These are phyloP conservation scores for Pseudococcus longispinus DNA, from an alignment of 2,888 invertebrate genomes.

Conservation along the genomic window DNA sequence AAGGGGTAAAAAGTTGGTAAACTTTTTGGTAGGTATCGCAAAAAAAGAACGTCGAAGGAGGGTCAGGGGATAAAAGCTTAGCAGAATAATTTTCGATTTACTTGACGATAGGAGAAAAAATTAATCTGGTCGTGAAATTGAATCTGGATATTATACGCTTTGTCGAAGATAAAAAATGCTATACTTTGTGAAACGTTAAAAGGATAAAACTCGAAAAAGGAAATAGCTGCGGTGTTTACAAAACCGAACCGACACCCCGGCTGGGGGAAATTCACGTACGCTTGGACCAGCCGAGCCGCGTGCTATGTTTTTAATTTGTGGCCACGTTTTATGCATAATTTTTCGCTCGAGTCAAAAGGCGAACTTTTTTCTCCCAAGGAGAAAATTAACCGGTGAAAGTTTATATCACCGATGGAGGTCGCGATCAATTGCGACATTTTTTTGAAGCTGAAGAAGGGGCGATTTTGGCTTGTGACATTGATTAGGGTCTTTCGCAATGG, in stretches of 20 bases:
- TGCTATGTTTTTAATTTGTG: not conserved
- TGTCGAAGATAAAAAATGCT: not conserved
- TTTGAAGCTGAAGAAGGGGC: not conserved
- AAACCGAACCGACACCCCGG: not conserved
- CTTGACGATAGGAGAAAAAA: not conserved
- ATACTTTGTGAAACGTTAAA: not conserved
- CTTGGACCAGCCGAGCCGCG: not conserved
- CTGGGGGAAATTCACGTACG: not conserved
- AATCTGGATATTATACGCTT: constrained; percentile 16
- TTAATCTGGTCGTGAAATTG: constrained; percentile 5
- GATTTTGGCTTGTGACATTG: not conserved
- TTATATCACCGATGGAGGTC: not conserved
- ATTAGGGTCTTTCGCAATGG: not conserved
- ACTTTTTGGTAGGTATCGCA: not conserved
- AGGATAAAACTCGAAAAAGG: not conserved
- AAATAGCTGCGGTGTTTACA: not conserved
- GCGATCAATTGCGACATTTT: not conserved
- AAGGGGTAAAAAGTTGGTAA: not conserved
- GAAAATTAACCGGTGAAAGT: not conserved
- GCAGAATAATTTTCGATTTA: constrained; percentile 12
- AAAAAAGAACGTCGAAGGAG: not conserved
- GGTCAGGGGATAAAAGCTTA: not conserved
- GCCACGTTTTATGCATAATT: not conserved
- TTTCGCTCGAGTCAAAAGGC: not conserved
- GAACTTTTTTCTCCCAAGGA: not conserved